A percentile compares a stretch with the other conserved stretches of the same genome.
Conservation (phyloP, 2,113 vertebrate species). For the Myodes glareolus region DNA sequence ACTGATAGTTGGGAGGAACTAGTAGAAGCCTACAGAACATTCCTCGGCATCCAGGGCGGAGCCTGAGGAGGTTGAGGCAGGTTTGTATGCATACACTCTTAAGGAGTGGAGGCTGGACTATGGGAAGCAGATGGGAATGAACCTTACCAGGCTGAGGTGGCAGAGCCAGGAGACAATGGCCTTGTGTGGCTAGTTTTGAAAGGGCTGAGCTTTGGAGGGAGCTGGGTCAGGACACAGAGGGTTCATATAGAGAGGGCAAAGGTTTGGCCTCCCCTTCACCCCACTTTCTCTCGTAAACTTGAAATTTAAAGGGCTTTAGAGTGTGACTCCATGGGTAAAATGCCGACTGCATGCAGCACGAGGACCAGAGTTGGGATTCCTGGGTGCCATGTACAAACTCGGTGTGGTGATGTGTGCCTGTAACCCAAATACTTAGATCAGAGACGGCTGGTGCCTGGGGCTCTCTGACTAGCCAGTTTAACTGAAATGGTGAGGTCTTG, state of each 20-base stretch:
- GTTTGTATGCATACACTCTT: background rate
- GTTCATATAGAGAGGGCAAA: background rate
- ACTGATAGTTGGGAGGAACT: no score
- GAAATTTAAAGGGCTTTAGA: background rate
- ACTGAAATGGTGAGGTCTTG: background rate
- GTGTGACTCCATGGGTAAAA: background rate
- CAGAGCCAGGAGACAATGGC: background rate
- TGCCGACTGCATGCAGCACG: no score
- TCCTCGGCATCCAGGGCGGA: background rate
- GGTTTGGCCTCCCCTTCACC: background rate
- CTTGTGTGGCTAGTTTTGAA: background rate
- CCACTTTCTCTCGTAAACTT: background rate
- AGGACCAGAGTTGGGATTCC: background rate
- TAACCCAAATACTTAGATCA: background rate
- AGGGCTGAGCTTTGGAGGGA: background rate
- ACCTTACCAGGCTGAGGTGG: conserved; percentile 9
- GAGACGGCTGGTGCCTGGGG: background rate
- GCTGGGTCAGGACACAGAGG: background rate
- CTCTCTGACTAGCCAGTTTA: background rate
- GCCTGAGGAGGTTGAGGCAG: background rate
- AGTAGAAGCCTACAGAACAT: background rate
- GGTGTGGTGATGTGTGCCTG: background rate
- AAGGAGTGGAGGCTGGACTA: background rate
- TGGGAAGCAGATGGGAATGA: background rate
- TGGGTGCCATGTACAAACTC: background rate